A percentile compares a stretch with the other conserved stretches of the same genome.
phyloP scores from a whole-genome alignment of 2,888 invertebrate species.

The Ophraella communa region DNA sequence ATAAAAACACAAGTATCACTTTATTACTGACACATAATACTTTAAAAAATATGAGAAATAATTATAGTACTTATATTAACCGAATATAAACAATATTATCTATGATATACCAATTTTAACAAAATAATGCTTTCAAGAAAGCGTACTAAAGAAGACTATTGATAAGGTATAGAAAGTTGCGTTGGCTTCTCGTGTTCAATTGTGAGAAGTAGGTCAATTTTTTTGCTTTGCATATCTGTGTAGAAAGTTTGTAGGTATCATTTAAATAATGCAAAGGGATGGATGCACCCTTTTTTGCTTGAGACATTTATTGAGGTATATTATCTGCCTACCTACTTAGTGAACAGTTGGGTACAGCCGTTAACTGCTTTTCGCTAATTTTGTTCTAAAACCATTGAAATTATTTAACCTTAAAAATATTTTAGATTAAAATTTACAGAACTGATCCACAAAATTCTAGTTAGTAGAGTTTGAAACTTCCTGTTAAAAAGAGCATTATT shows the following conservation, averaged over 20 bases:
- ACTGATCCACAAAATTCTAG: too few relatives aligned
- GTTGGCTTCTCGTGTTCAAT: conserved; percentile 2
- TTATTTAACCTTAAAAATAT: too few relatives aligned
- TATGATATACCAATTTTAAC: background rate
- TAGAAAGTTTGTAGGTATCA: conserved; percentile 45
- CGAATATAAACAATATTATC: background rate
- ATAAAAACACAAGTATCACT: background rate
- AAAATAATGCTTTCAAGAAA: conserved; percentile 4
- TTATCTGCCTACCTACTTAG: background rate
- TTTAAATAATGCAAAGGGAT: conserved; percentile 13
- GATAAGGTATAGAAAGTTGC: conserved; percentile 36
- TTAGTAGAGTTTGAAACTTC: too few relatives aligned
- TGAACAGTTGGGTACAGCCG: background rate
- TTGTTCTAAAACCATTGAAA: too few relatives aligned
- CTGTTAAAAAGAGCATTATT: too few relatives aligned
- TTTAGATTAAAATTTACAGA: too few relatives aligned
- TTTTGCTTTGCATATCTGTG: conserved; percentile 52
- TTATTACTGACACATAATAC: background rate
- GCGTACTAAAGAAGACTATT: conserved; percentile 41
- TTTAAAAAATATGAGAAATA: too few relatives aligned
- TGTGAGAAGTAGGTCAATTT: conserved; percentile 50
- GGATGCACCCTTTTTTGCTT: background rate
- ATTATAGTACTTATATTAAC: background rate
- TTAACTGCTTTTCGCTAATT: too few relatives aligned
- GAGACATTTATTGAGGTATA: background rate